Evolutionary conservation across 2,113 vertebrate genomes (phyloP), one percentile per base, ranked within the genome.

Genomic region (Sprattus sprattus): DNA sequence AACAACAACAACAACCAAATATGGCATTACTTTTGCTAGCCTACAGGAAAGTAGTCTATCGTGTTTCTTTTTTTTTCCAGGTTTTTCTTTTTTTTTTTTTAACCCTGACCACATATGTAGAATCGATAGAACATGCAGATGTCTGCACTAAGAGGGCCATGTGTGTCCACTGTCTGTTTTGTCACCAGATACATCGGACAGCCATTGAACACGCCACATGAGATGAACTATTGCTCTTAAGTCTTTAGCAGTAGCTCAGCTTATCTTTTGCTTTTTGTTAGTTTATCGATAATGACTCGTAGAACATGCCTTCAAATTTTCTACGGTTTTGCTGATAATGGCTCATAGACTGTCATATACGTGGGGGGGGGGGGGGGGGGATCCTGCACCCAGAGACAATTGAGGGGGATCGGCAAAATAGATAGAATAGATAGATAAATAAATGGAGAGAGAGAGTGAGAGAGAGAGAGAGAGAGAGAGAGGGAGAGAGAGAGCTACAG

Each of bases 81-180:
- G 9, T 8, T 78, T 39, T 16, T 78, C 16, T 16, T 78, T 39
- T 5, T 5, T 2, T 3, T 2, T 32, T 15, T 67, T 2, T 16
- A 60, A 60, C 64, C 9, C 64, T 67, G n/a, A 10, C 64, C 64
- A 28, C 88, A 86, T 89, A 89, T 88, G 87, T 88, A 86, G 89
- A 89, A 92, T 93, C 91, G 91, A 94, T 92, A 83, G 88, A 46
- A 84, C 81, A 84, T 90, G 92, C 88, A 90, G 89, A 87, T 91
- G 85, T 89, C 28, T 78, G 11, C 20, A 54, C 11, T 44, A 15
- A 49, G 54, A 60, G 54, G 4, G 64, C n/a, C 64, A 71, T 71
- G 32, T 71, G 64, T 71, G 64, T 71, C 64, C 8, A 3, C 64
- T 39, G 71, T 78, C 71, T 78, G 71, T 32, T 78, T 39, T 39